phyloP scores from a whole-genome alignment of 2,888 invertebrate species.

The Biston stratarius region DNA sequence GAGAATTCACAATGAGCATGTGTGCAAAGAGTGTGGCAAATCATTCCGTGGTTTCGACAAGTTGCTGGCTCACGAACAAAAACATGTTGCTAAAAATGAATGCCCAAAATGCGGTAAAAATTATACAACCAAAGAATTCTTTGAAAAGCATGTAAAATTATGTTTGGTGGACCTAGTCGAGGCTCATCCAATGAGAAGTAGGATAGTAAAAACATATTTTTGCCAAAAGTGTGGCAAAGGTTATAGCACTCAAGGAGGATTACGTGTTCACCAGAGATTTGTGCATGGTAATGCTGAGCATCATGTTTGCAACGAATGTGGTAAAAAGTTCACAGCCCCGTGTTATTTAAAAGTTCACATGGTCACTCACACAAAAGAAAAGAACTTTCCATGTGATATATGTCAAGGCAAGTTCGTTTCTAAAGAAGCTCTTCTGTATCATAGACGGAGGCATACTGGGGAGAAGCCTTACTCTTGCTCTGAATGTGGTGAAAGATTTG shows the following conservation, averaged over 20 bases:
- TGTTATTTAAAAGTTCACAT: constrained; percentile 75
- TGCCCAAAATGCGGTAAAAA: constrained; percentile 77
- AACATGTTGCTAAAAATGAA: constrained; percentile 64
- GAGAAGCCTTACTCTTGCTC: constrained; percentile 78
- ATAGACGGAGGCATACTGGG: constrained; percentile 76
- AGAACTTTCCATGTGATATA: constrained; percentile 73
- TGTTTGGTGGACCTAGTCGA: constrained; percentile 69
- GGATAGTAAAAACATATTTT: constrained; percentile 59
- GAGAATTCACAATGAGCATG: constrained; percentile 56
- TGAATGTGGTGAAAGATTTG: constrained; percentile 72
- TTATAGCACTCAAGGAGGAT: constrained; percentile 73
- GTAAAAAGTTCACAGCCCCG: constrained; percentile 78
- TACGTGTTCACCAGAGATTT: constrained; percentile 75
- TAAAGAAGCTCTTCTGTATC: constrained; percentile 77
- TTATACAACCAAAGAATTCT: constrained; percentile 73
- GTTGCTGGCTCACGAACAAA: constrained; percentile 68
- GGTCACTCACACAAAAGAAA: constrained; percentile 77
- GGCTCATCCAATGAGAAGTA: constrained; percentile 72
- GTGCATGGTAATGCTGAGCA: constrained; percentile 74
- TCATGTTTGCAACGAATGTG: constrained; percentile 71
- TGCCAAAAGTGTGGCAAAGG: constrained; percentile 74
- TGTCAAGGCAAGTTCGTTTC: constrained; percentile 74
- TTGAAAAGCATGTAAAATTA: constrained; percentile 68
- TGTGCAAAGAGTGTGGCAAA: constrained; percentile 76
- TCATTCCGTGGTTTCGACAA: constrained; percentile 65